Evolutionary conservation across 2,113 vertebrate species (phyloP), one percentile per base, ranked within the genome.

Genomic region (Platanista minor): DNA sequence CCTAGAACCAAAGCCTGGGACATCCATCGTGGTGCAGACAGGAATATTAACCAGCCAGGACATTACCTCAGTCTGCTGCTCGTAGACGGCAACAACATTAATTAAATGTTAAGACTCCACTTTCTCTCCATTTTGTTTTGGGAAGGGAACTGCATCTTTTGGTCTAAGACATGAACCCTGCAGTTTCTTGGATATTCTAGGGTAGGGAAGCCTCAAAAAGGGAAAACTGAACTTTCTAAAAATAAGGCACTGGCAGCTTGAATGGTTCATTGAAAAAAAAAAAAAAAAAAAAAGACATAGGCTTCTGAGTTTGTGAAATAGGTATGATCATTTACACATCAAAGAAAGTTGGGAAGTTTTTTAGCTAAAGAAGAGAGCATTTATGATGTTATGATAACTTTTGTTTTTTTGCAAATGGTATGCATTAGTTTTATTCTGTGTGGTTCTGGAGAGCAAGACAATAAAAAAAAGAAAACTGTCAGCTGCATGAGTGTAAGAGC

Each of bases 371-470:
- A 82, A 69, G 9, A 87, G 29, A 49, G 15, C 41, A 69, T n/a
- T 80, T 94, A 39, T 74, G 64, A 71, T 43, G 11, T 67, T 33
- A 62, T 23, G 21, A 67, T 43, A 74, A 31, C 7, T 87, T 92
- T 39, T 85, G 4, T 36, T 80, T 66, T 91, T 93, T 86, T 39
- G 6, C 21, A 88, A 82, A 49, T 64, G 14, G 52, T 54, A 77
- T 43, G 10, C 77, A 66, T 89, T 78, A 36, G 12, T 75, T 52
- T 93, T 90, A 39, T 67, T 96, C 71, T 95, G 83, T 83, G 71
- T 89, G 31, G 23, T 46, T 96, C n/a, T 93, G 67, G n/a, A 67
- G 14, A 96, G 64, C 46, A 95, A 91, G 74, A 96, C 21, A 92
- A 90, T 15, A 86, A 59, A 72, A 54, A 69, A 81, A 61, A 59